These are phyloP conservation scores for Thinocorus orbignyianus DNA, from an alignment of 2,113 vertebrate genomes.

Conservation along the genomic window DNA sequence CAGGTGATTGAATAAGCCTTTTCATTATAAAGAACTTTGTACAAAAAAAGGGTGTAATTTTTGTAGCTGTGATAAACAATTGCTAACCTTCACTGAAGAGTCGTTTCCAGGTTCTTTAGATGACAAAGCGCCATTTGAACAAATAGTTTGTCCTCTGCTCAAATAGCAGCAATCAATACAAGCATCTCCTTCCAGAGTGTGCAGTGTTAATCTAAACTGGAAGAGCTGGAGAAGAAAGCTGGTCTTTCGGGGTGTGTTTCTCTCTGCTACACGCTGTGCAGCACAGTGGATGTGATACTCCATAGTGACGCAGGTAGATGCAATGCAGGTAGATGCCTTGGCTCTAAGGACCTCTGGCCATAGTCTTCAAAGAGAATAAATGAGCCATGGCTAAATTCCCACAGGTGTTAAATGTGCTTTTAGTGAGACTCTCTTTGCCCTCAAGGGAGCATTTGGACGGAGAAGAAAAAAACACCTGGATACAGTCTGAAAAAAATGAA, in stretches of 20 bases:
- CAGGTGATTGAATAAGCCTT: neutral
- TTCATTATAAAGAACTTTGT: neutral
- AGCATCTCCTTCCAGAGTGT: neutral
- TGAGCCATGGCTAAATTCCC: neutral
- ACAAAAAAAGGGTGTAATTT: neutral
- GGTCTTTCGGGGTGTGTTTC: neutral
- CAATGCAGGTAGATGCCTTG: too few species aligned
- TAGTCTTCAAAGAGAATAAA: neutral
- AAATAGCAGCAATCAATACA: neutral
- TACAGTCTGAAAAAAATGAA: neutral
- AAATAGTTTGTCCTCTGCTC: neutral
- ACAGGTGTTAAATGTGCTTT: neutral
- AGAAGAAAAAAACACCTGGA: neutral
- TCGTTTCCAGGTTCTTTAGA: neutral
- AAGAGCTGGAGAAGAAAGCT: neutral
- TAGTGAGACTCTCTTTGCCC: neutral
- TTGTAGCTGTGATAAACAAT: neutral
- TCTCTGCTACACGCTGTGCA: neutral
- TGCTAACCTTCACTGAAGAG: neutral
- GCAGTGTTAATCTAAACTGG: neutral
- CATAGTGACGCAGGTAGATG: neutral
- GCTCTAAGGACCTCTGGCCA: neutral
- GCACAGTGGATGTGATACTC: neutral
- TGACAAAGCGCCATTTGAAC: neutral
- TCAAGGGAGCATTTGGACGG: neutral